Evolutionary conservation across 1,140 invertebrate genomes (phyloP).

Genomic region (roundworm (Caenorhabditis elegans)): WBcel235 BX284606.5:11274001-11274500

Average conservation of each 20-base stretch:
- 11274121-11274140: constrained; percentile 60
- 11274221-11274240: constrained; percentile 68
- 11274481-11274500: constrained; percentile 69
- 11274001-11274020: constrained; percentile 61
- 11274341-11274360: constrained; percentile 68
- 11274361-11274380: constrained; percentile 64
- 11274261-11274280: constrained; percentile 69
- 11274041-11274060: constrained; percentile 62
- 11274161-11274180: constrained; percentile 62
- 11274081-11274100: constrained; percentile 57
- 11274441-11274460: constrained; percentile 68
- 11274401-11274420: constrained; percentile 66
- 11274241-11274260: constrained; percentile 69
- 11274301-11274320: constrained; percentile 69
- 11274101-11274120: constrained; percentile 50
- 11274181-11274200: constrained; percentile 63
- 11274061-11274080: constrained; percentile 58
- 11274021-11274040: constrained; percentile 58
- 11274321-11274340: constrained; percentile 69
- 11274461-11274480: constrained; percentile 67
- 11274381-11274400: constrained; percentile 70
- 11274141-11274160: constrained; percentile 60
- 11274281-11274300: constrained; percentile 69
- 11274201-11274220: constrained; percentile 63
- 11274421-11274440: constrained; percentile 67